Percentiles rank a stretch among this genome's conserved stretches.
Conservation (phyloP, 2,113 vertebrate genomes). For the Sceloporus tristichus region DNA sequence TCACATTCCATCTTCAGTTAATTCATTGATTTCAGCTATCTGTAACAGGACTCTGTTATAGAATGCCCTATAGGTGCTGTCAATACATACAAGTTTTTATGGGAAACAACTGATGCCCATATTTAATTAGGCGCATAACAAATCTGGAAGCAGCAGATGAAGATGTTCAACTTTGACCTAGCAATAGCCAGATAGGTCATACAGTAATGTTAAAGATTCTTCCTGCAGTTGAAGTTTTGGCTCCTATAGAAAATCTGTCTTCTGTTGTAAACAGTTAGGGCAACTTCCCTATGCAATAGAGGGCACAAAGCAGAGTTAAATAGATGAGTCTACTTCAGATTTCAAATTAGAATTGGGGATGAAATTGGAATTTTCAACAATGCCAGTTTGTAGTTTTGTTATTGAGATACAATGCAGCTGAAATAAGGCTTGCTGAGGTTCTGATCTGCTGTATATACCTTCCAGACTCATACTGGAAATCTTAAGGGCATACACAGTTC, state of each 20-base stretch:
- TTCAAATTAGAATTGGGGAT: background rate
- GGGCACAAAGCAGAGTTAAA: background rate
- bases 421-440: background rate
- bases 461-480: background rate
- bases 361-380: background rate
- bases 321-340: background rate
- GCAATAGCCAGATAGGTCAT: background rate
- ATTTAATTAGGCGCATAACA: background rate
- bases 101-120: background rate
- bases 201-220: background rate
- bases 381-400: background rate
- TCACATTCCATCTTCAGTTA: fast-evolving
- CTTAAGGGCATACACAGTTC: background rate
- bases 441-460: background rate
- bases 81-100: background rate
- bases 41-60: background rate
- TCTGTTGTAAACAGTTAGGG: background rate
- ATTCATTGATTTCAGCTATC: background rate
- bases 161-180: background rate
- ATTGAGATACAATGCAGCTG: background rate
- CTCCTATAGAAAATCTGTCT: background rate
- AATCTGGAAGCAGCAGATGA: background rate
- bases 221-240: too few relatives aligned
- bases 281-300: background rate
- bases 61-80: background rate